Percentiles rank a stretch among this genome's conserved stretches.
Conservation (phyloP, 1,140 invertebrate species). For the Tenebrio molitor region DNA sequence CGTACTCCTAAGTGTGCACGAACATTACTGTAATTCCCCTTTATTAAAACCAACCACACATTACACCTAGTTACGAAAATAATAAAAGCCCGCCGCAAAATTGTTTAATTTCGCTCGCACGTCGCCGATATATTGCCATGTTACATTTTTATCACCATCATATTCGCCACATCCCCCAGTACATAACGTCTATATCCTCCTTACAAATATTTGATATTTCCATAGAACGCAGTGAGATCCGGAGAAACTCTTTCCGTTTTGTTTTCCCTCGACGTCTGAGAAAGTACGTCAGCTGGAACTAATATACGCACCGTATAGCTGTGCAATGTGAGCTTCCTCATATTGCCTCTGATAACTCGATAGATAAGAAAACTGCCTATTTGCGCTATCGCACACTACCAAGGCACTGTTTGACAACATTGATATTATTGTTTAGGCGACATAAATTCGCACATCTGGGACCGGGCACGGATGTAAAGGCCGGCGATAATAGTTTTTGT, state of each 20-base stretch:
- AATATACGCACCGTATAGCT: conserved; percentile 20
- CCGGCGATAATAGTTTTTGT: conserved; percentile 24
- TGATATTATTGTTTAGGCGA: conserved; percentile 32
- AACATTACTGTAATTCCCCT: not conserved
- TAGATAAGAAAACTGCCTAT: conserved; percentile 33
- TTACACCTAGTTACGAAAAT: not conserved
- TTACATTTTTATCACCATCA: too few relatives aligned
- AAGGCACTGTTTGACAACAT: conserved; percentile 33
- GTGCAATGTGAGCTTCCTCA: conserved; percentile 19
- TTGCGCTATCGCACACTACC: conserved; percentile 17
- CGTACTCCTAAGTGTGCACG: not conserved
- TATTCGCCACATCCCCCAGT: too few relatives aligned
- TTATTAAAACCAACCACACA: not conserved
- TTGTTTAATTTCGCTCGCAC: not conserved
- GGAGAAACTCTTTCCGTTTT: not conserved
- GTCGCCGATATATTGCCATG: too few relatives aligned
- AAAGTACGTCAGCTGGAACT: conserved; percentile 23
- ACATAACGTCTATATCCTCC: not conserved
- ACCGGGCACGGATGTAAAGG: conserved; percentile 3
- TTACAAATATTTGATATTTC: conserved; percentile 6
- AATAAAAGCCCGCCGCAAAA: not conserved
- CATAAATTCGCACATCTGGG: conserved; percentile 28
- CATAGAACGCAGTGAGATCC: not conserved
- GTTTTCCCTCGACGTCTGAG: not conserved
- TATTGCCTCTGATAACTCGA: conserved; percentile 27